Evolutionary conservation across 2,797 vertebrate species (phyloP).

Genomic region (Enteromius thamalakanensis): DNA sequence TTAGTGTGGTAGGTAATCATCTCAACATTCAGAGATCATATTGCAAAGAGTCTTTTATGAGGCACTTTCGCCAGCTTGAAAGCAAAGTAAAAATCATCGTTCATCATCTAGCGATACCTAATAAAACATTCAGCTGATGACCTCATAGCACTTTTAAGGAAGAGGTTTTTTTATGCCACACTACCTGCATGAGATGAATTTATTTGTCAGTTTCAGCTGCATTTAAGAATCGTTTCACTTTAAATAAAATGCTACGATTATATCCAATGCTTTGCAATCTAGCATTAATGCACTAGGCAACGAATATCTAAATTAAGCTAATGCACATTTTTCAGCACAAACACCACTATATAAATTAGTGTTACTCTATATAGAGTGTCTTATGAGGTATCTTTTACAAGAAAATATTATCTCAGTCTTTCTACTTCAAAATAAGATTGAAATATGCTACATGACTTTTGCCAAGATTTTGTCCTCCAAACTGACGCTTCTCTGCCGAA

Average conservation of each 20-base stretch:
- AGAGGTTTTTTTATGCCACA: neutral
- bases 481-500: neutral
- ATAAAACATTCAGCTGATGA: constrained; percentile 45
- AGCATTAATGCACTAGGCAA: neutral
- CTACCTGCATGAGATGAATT: constrained; percentile 1
- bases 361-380: neutral
- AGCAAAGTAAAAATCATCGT: constrained; percentile 36
- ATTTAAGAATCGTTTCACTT: neutral
- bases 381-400: too few relatives aligned
- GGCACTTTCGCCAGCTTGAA: constrained; percentile 28
- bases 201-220: neutral
- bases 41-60: constrained; percentile 30
- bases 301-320: neutral
- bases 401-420: neutral
- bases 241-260: neutral
- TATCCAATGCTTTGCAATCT: neutral
- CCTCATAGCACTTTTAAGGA: constrained; percentile 19
- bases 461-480: neutral
- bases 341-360: neutral
- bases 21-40: constrained; percentile 37
- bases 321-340: neutral
- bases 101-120: constrained; percentile 22
- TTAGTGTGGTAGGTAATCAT: constrained; percentile 22
- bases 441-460: neutral
- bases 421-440: neutral